Percentiles rank a stretch among this genome's conserved stretches.
phyloP scores from a whole-genome alignment of 1,140 invertebrate genomes.

The Drosophila lacteicornis region DNA sequence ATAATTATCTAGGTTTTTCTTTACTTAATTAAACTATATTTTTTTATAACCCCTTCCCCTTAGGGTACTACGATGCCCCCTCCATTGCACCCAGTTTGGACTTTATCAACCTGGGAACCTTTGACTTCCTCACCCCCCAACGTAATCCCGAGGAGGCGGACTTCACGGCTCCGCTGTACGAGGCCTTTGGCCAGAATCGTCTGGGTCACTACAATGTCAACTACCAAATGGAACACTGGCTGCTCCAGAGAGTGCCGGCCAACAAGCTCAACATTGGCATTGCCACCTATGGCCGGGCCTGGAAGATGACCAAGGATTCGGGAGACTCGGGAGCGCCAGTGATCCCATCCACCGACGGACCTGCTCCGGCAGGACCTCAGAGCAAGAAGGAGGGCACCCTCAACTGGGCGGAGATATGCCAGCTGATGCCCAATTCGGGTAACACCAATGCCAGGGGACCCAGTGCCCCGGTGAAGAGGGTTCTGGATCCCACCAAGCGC shows the following conservation, averaged over 20 bases:
- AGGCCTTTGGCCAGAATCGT: constrained; percentile 87
- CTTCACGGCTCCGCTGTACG: constrained; percentile 89
- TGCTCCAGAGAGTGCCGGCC: constrained; percentile 88
- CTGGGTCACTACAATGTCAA: constrained; percentile 89
- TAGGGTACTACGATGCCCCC: constrained; percentile 92
- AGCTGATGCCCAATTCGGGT: constrained; percentile 88
- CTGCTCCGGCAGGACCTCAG: constrained; percentile 88
- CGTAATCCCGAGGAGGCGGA: constrained; percentile 91
- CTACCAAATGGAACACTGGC: constrained; percentile 87
- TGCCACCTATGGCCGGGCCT: constrained; percentile 92
- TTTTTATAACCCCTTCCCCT: neutral
- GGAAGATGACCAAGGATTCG: constrained; percentile 90
- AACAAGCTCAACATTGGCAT: constrained; percentile 93
- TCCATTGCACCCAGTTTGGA: constrained; percentile 90
- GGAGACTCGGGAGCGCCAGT: constrained; percentile 91
- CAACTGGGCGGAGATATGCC: constrained; percentile 93
- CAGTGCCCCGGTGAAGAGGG: constrained; percentile 88
- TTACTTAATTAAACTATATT: no score
- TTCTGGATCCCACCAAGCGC: constrained; percentile 90
- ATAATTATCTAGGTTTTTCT: neutral
- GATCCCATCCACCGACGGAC: constrained; percentile 87
- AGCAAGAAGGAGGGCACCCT: constrained; percentile 90
- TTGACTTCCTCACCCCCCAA: constrained; percentile 91
- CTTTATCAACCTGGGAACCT: constrained; percentile 91
- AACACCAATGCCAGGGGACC: constrained; percentile 87